These are phyloP conservation scores for Brachyhypopomus gauderio DNA, from an alignment of 2,113 vertebrate species.

Conservation along the genomic window DNA sequence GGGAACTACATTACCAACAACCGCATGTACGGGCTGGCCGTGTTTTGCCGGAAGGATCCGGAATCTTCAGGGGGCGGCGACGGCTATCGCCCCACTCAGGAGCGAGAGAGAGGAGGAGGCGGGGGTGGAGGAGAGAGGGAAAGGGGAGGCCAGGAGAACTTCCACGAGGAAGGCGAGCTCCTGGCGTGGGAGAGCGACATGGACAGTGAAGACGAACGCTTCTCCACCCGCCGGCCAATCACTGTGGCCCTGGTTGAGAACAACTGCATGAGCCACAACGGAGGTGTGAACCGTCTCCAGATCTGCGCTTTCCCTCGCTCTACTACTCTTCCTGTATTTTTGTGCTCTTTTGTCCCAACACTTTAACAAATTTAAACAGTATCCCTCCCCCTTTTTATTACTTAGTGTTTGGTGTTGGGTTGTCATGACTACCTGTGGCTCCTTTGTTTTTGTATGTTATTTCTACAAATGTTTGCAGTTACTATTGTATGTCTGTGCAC, in stretches of 20 bases:
- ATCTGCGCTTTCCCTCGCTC: background rate
- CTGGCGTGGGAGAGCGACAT: conserved; percentile 83
- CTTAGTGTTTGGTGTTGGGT: no score
- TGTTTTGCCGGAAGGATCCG: conserved; percentile 85
- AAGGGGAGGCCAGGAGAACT: conserved; percentile 79
- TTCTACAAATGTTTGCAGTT: background rate
- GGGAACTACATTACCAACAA: conserved; percentile 86
- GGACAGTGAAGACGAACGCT: conserved; percentile 82
- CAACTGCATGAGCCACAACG: conserved; percentile 87
- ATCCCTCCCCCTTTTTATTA: no score
- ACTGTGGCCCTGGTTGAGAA: conserved; percentile 83
- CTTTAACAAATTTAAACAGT: no score
- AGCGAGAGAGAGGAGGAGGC: conserved; percentile 63
- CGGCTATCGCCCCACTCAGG: conserved; percentile 74
- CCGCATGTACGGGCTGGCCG: conserved; percentile 84
- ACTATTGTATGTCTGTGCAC: conserved; percentile 26
- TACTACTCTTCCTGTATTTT: background rate
- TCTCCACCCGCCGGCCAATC: conserved; percentile 73
- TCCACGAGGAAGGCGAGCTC: conserved; percentile 85
- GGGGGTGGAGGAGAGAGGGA: conserved; percentile 65
- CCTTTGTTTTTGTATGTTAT: no score
- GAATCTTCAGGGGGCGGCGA: conserved; percentile 65
- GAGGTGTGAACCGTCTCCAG: conserved; percentile 65
- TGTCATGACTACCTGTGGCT: no score
- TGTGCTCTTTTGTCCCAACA: no score